Conservation (phyloP, 2,888 invertebrate genomes). For the Melieria picta region DNA sequence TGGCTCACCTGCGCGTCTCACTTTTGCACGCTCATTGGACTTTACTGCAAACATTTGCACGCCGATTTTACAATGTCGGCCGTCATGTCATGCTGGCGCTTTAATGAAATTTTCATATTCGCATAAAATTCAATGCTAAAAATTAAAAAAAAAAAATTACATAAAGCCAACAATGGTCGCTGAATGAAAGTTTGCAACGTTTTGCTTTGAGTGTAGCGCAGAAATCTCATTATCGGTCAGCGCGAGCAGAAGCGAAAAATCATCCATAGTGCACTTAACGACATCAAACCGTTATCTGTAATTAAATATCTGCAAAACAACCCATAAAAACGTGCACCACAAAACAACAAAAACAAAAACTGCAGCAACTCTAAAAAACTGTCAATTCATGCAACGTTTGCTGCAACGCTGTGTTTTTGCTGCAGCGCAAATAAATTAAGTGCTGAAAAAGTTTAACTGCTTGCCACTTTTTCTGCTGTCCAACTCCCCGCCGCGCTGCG, state of each 20-base stretch:
- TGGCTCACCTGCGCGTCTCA: too few species aligned
- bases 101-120: neutral
- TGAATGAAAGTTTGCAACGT: neutral
- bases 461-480: neutral
- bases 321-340: neutral
- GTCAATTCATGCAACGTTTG: neutral
- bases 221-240: neutral
- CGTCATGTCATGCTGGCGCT: too few species aligned
- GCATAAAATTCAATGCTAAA: neutral
- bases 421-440: too few species aligned
- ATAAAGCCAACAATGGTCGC: neutral
- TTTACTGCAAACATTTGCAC: too few species aligned
- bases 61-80: too few species aligned
- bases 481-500: neutral
- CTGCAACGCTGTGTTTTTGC: neutral
- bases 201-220: neutral
- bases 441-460: neutral
- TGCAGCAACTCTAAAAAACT: neutral
- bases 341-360: neutral
- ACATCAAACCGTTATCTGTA: conserved; percentile 1
- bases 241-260: neutral
- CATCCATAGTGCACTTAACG: neutral
- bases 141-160: neutral
- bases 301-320: neutral
- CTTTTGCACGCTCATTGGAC: too few species aligned